phyloP scores from a whole-genome alignment of 2,888 invertebrate genomes.

The Ariolimax columbianus region DNA sequence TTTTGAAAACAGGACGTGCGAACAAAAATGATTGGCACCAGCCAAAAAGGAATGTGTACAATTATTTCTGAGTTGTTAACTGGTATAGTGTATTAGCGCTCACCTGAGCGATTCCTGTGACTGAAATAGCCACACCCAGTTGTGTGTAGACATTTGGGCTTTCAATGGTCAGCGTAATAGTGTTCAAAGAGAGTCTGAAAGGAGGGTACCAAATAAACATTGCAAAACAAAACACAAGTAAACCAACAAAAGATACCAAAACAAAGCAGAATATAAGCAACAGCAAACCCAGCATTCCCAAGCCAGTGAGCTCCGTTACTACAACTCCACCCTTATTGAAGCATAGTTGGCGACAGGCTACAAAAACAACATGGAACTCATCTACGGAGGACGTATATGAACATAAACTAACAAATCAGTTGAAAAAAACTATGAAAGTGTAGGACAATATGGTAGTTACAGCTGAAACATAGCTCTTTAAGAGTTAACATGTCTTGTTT shows the following conservation, averaged over 20 bases:
- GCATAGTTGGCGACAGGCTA: too few relatives aligned
- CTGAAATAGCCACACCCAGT: conserved; percentile 97
- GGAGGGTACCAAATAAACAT: conserved; percentile 30
- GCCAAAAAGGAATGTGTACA: too few relatives aligned
- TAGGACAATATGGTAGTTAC: too few relatives aligned
- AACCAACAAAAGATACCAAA: background rate
- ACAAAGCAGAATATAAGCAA: conserved; percentile 18
- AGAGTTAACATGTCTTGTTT: too few relatives aligned
- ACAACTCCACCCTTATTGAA: background rate
- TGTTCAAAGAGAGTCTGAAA: conserved; percentile 93
- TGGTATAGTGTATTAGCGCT: conserved; percentile 14
- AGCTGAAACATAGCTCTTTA: too few relatives aligned
- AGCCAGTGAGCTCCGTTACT: background rate
- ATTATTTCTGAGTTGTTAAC: too few relatives aligned
- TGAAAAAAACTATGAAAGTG: too few relatives aligned
- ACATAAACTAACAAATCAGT: too few relatives aligned
- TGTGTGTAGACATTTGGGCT: conserved; percentile 97
- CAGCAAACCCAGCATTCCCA: background rate
- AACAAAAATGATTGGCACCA: too few relatives aligned
- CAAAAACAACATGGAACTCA: too few relatives aligned
- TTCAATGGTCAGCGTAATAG: conserved; percentile 97
- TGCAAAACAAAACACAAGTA: conserved; percentile 12
- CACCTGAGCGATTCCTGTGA: conserved; percentile 98
- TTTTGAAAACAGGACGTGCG: too few relatives aligned
- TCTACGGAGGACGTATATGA: too few relatives aligned